Conservation (phyloP, 2,888 invertebrate species). For the Hartigia nigra region DNA sequence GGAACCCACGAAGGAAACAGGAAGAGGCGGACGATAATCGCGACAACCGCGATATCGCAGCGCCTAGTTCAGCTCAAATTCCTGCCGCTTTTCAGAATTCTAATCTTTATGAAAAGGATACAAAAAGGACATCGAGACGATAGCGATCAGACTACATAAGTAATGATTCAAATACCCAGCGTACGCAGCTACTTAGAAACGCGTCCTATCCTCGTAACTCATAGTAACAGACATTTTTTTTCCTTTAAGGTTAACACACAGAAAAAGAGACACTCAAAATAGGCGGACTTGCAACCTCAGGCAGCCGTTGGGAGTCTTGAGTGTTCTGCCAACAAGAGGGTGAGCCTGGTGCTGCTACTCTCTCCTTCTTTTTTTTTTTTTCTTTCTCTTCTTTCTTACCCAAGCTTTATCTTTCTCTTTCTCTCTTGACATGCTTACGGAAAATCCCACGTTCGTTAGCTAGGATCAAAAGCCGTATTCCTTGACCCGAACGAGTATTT, state of each 20-base stretch:
- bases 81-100: not conserved
- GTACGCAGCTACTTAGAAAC: not conserved
- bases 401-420: slow-evolving; percentile 10
- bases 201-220: not conserved
- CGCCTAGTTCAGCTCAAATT: not conserved
- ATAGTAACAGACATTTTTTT: not conserved
- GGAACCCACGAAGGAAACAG: slow-evolving; percentile 51
- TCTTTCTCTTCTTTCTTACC: not conserved
- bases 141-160: too few species aligned
- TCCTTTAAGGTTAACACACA: not conserved
- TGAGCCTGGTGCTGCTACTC: not conserved
- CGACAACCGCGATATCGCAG: not conserved
- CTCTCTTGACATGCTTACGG: slow-evolving; percentile 35
- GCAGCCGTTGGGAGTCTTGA: not conserved
- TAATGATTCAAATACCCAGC: not conserved
- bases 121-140: too few species aligned
- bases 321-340: not conserved
- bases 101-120: too few species aligned
- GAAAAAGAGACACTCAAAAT: not conserved
- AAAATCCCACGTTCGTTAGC: slow-evolving; percentile 34
- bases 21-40: slow-evolving; percentile 61
- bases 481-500: slow-evolving; percentile 22
- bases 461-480: slow-evolving; percentile 15
- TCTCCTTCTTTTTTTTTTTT: not conserved
- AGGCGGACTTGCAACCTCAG: not conserved